Conservation (phyloP, 1,140 invertebrate species). For the Onthophagus taurus region DNA sequence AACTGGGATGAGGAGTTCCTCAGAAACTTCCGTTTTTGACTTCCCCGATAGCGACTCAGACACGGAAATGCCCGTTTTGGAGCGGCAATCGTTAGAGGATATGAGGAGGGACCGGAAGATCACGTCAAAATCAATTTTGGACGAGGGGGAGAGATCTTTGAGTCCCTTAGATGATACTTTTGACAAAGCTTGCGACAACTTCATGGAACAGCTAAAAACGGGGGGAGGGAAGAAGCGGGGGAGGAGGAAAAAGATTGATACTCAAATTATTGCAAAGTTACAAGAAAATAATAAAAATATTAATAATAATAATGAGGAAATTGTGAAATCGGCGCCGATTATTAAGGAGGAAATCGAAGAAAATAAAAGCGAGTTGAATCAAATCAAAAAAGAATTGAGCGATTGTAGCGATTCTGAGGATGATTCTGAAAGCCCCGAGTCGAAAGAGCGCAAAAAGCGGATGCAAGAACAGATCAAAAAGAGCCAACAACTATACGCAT, state of each 20-base stretch:
- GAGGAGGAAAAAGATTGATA: constrained; percentile 40
- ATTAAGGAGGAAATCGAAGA: constrained; percentile 17
- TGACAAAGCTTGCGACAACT: constrained; percentile 55
- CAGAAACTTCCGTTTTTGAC: constrained; percentile 55
- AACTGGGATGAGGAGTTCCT: constrained; percentile 47
- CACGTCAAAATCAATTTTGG: constrained; percentile 33
- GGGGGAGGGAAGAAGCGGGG: constrained; percentile 47
- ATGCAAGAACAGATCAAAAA: background rate
- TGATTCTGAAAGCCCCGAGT: constrained; percentile 14
- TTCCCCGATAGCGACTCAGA: constrained; percentile 51
- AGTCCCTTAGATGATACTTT: constrained; percentile 39
- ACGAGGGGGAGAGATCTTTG: constrained; percentile 25
- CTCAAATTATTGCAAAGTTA: constrained; percentile 25
- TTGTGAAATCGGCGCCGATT: background rate
- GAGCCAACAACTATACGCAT: background rate
- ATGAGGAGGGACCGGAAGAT: constrained; percentile 46
- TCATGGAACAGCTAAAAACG: constrained; percentile 56
- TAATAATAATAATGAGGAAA: constrained; percentile 33
- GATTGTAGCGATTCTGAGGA: constrained; percentile 36
- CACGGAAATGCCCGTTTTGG: constrained; percentile 47
- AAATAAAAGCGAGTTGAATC: constrained; percentile 15
- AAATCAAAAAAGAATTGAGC: constrained; percentile 12
- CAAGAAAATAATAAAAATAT: constrained; percentile 27
- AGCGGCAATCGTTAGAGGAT: constrained; percentile 45
- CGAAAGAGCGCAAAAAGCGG: background rate